Evolutionary conservation across 2,888 invertebrate species (phyloP), one percentile per base, ranked within the genome.

Genomic region (Malacosoma neustria): DNA sequence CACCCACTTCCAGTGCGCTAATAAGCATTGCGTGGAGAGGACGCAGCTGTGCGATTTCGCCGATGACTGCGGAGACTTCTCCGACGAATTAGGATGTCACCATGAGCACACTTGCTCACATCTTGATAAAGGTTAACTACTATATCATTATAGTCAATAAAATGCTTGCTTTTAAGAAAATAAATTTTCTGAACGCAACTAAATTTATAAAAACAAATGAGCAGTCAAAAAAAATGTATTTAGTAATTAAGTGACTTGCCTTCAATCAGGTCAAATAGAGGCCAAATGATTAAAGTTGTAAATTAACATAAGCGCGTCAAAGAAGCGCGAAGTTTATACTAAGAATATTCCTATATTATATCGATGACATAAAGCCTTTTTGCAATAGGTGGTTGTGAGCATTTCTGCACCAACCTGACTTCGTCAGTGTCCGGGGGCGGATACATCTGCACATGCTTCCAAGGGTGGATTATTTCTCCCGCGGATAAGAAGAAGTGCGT

Each of bases 41-140:
- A 67, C 87, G 0, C 92, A 92, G 66, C 89, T 96, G 1, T 98
- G 98, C 68, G 96, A 98, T 72, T 92, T 92, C 52, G 91, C 93
- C 0, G 94, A 97, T 62, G 96, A 98, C 68, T 97, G 97, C 62
- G 96, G 94, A 0, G 97, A 97, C 69, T 90, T 90, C 33, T 94
- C 94, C 1, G 97, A 97, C 63, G 97, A 97, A 72, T 81, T 92
- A 33, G 97, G 97, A 35, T 98, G 98, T 62, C 96, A 92, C 54
- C 91, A 90, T 50, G 79, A 87, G 30, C 89, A 87, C 52, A 86
- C 88, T 13, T 92, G 92, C 65, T 80, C 61, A 4, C 59, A 62
- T 30, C 41, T 43, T 1, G 79, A 80, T 40, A 84, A 79, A 55
- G 85, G 84, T 81, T 3, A n/a, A n/a, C n/a, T n/a, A n/a, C n/a